These are phyloP conservation scores for Galleria mellonella DNA, from an alignment of 1,140 invertebrate genomes.

Conservation along the genomic window DNA sequence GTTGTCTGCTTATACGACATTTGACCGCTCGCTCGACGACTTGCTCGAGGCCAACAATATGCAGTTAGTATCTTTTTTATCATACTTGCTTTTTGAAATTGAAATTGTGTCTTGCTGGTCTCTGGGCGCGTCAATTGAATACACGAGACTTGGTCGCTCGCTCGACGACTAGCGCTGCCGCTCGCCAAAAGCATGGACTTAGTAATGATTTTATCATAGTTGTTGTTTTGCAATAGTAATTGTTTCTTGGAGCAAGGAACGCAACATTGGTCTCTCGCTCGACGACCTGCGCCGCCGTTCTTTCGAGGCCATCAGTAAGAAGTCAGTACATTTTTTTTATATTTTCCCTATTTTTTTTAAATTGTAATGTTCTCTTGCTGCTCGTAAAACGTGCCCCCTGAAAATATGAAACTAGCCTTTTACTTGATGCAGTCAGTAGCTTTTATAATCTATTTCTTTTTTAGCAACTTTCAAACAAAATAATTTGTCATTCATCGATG, in stretches of 20 bases:
- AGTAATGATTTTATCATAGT: too few relatives aligned
- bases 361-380: too few relatives aligned
- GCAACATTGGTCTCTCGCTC: conserved; percentile 89
- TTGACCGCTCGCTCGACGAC: not conserved
- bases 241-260: too few relatives aligned
- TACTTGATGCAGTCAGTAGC: too few relatives aligned
- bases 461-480: too few relatives aligned
- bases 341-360: not conserved
- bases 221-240: too few relatives aligned
- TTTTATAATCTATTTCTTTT: too few relatives aligned
- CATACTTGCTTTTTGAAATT: too few relatives aligned
- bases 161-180: conserved; percentile 85
- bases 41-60: not conserved
- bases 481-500: too few relatives aligned
- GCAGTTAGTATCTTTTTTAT: not conserved
- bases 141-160: conserved; percentile 35
- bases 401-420: too few relatives aligned
- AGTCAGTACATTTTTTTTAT: conserved; percentile 78
- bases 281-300: conserved; percentile 89
- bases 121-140: conserved; percentile 82
- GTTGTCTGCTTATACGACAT: not conserved
- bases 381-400: conserved; percentile 90
- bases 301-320: conserved; percentile 90
- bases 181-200: conserved; percentile 83
- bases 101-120: too few relatives aligned